Percentiles rank a stretch among this genome's conserved stretches.
Evolutionary conservation across 1,140 invertebrate genomes (phyloP).

Genomic region (Bombus waltoni): DNA sequence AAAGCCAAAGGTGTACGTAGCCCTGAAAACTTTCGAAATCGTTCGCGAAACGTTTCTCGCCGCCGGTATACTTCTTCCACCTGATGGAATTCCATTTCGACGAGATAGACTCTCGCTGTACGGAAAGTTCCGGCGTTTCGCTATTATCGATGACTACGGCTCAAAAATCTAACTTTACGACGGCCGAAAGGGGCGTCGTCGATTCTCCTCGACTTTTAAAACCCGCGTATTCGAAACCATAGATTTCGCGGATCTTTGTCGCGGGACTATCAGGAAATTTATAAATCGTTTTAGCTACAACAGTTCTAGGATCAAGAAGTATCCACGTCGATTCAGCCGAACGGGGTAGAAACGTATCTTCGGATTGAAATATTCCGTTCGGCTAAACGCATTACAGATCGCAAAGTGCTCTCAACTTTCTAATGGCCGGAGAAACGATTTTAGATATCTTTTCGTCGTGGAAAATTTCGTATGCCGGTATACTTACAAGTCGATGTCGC

Average conservation of each 20-base stretch:
- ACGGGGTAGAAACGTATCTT: background rate
- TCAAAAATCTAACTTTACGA: slow-evolving; percentile 58
- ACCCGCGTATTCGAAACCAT: slow-evolving; percentile 9
- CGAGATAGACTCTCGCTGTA: slow-evolving; percentile 28
- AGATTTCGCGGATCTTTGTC: slow-evolving; percentile 21
- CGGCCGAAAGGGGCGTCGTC: background rate
- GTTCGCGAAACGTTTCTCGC: slow-evolving; percentile 41
- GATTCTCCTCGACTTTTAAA: slow-evolving; percentile 18
- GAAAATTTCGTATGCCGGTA: too few species aligned
- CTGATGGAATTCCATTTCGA: slow-evolving; percentile 63
- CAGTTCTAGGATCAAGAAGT: background rate
- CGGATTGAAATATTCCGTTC: background rate
- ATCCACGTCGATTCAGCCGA: background rate
- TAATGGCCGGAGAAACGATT: background rate
- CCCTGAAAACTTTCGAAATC: slow-evolving; percentile 51
- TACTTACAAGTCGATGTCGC: too few species aligned
- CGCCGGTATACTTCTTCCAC: slow-evolving; percentile 57
- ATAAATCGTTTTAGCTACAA: slow-evolving; percentile 23
- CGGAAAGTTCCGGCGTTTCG: slow-evolving; percentile 33
- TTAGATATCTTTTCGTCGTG: too few species aligned
- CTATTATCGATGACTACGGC: slow-evolving; percentile 48
- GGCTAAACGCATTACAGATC: background rate
- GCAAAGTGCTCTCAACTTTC: slow-evolving; percentile 1
- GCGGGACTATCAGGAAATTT: slow-evolving; percentile 1
- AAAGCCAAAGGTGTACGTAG: slow-evolving; percentile 38